Evolutionary conservation across 2,113 vertebrate genomes (phyloP), one percentile per base, ranked within the genome.

Genomic region (Orientallactaga bullata): DNA sequence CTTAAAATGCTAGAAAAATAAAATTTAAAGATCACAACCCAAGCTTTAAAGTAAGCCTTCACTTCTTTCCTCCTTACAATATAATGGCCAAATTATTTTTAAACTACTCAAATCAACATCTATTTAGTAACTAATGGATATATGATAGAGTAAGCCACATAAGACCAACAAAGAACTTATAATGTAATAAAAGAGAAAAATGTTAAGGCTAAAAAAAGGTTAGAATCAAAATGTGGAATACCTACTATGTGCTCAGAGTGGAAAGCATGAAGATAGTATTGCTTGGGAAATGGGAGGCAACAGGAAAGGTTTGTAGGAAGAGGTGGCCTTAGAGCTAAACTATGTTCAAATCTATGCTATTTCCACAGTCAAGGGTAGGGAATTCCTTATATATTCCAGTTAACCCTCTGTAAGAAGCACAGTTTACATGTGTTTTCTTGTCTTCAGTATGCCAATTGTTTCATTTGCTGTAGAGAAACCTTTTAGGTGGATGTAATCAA

Each of bases 21-120:
- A 84, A 60, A 28, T 0, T 7, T 7, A 39, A 94, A 78, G 69
- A 81, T 76, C 90, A 74, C 1, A 94, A 17, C 9, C 18, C 85
- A 79, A 32, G 73, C 6, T 63, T 86, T 83, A 58, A 30, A 80
- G 17, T 73, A 28, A 80, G 17, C 73, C 76, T 85, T 71, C 37
- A 89, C 0, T 16, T 8, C 23, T 81, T 72, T 68, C 81, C 35
- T 28, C 42, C 69, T 90, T 37, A 94, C 77, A 79, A 78, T 68
- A 17, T 60, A 95, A 89, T 11, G 30, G 71, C 8, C 82, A 23
- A 90, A 58, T 91, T 77, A 81, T 47, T 93, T 95, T 80, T 86
- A 85, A 81, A 86, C 39, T 76, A 17, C 55, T 85, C 17, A 58
- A 81, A 21, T 61, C 42, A 88, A 61, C 5, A 82, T 69, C 66